phyloP scores from a whole-genome alignment of 2,797 vertebrate genomes.

The Acanthurus lineatus region DNA sequence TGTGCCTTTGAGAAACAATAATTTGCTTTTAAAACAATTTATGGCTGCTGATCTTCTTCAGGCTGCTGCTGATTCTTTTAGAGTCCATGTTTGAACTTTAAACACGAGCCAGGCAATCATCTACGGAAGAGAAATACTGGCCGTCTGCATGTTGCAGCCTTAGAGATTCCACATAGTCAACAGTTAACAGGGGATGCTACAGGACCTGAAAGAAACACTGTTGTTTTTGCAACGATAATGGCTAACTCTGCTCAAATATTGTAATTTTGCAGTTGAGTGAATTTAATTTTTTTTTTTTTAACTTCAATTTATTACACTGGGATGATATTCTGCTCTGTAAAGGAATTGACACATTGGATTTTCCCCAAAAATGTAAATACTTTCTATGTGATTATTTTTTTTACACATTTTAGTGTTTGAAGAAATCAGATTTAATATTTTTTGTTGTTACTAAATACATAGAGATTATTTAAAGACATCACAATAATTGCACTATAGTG shows the following conservation, averaged over 20 bases:
- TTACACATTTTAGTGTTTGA: slow-evolving; percentile 24
- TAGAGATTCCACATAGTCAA: slow-evolving; percentile 27
- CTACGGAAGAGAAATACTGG: slow-evolving; percentile 25
- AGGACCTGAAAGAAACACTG: slow-evolving; percentile 1
- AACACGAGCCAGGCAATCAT: slow-evolving; percentile 24
- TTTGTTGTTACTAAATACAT: slow-evolving; percentile 36
- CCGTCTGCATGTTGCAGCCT: slow-evolving; percentile 29
- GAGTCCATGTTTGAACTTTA: background rate
- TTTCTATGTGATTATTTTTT: slow-evolving; percentile 30
- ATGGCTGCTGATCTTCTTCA: slow-evolving; percentile 5
- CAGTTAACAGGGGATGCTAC: slow-evolving; percentile 2
- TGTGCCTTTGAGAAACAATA: slow-evolving; percentile 12
- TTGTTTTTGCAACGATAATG: slow-evolving; percentile 26
- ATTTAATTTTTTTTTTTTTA: slow-evolving; percentile 7
- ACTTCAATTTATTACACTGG: background rate
- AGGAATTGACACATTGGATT: background rate
- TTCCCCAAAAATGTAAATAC: slow-evolving; percentile 17
- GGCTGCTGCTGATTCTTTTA: slow-evolving; percentile 17
- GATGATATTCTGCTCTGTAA: slow-evolving; percentile 3
- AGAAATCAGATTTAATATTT: slow-evolving; percentile 1
- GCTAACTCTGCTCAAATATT: background rate
- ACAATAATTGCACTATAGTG: slow-evolving; percentile 37
- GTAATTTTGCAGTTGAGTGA: slow-evolving; percentile 16
- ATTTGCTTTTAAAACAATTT: slow-evolving; percentile 21
- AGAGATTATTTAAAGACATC: slow-evolving; percentile 32